Base-by-base conservation (phyloP, 2,888 invertebrate genomes). In the Plutella xylostella region DNA sequence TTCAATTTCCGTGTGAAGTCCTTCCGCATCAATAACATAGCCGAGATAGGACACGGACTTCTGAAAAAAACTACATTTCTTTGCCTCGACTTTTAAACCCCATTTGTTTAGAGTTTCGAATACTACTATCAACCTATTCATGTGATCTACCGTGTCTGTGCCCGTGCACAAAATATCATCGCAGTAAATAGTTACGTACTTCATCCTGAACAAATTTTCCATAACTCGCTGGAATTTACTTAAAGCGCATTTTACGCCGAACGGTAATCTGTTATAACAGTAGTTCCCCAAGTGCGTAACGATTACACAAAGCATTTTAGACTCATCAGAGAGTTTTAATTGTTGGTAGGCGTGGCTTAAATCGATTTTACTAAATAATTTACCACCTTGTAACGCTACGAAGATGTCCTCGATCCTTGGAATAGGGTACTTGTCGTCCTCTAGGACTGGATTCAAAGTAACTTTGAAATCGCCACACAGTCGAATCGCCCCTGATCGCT, bases 391-490 rank as follows among this genome's bases (percentile, higher is more conserved):
- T 6, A 40, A 17, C 1, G 9, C 25, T 6, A 15, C 40, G 14
- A 22, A 28, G 6, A 40, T 11, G 19, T 40, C 40, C 40, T 40
- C 40, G 3, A 40, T 17, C 11, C 40, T 22, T 14, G 17, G 40
- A 9, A 42, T 17, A 18, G 41, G 41, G 19, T 30, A 42, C 28
- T 42, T 28, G 30, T 42, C 41, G 19, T 30, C 30, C n/a, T 31
- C 17, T 19, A 30, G 19, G 18, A 30, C 4, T 4, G 40, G 40
- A 25, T 40, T 40, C 11, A 40, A 14, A n/a, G 25, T 40, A 12
- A 40, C 25, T 18, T 40, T 40, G 25, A 40, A 40, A 15, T 40
- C 40, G 5, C 40, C 28, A 15, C 40, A 40, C 12, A 22, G 25
- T 4, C 41, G 30, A 6, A 42, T 30, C 12, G 12, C 30, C 11